Base-by-base conservation (phyloP, 2,888 invertebrate species). In the Kuschelorhynchus macadamiae region DNA sequence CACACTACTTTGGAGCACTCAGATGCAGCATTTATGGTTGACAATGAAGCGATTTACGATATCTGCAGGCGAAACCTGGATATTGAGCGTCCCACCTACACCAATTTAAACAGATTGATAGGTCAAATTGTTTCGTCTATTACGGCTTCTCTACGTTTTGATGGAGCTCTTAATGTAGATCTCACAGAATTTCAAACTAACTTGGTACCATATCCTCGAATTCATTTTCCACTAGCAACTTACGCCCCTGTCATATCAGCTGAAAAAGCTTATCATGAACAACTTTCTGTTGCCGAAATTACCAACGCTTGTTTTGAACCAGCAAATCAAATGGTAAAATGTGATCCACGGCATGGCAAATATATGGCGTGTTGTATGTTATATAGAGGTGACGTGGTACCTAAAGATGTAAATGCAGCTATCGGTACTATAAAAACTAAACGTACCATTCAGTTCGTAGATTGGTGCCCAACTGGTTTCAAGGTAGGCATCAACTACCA, bases 371-470 rank as follows among this genome's bases (percentile, higher is more conserved):
- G 95, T 83, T 96, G 96, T 85, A 94, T 97, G 91, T 85, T 96
- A 85, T 96, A 95, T 72, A 96, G 97, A 85, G 97, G 72, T 9
- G 72, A 72, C 94, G 93, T 83, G 30, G 96, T 97, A 1, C 96
- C 96, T 69, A 96, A 96, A 86, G 96, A 96, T 82, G 95, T 96
- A 44, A 96, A 95, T 83, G 94, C 95, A 11, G 94, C 95, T 49
- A 96, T 96, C 83, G 94, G 95, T 0, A 93, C 94, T 81, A 96
- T 97, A 87, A 97, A 96, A 87, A 95, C 96, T 76, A 96, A 95
- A 88, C 90, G 95, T 70, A 91, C 92, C 84, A 93, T 95, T 83
- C 96, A 96, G 85, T 96, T 97, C 83, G 93, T 92, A 64, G 95
- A 95, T 83, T 95, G 95, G 92, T 95, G 93, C 61, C 93, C 93